Conservation (phyloP, 2,113 vertebrate species). For the Panthera tigris region DNA sequence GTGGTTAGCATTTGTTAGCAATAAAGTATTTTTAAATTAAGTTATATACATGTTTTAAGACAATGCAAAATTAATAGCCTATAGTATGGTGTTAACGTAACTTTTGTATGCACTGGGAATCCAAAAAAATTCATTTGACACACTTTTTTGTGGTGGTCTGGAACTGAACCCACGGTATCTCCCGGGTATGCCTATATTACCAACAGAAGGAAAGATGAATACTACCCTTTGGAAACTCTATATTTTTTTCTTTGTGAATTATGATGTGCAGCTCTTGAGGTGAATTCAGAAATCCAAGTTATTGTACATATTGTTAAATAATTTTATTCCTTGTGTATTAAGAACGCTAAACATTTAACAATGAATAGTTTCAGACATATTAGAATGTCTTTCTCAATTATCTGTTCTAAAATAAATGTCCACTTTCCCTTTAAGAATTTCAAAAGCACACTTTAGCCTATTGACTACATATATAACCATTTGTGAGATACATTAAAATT, state of each 20-base stretch:
- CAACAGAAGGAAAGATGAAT: not conserved
- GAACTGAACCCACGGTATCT: not conserved
- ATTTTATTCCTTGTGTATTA: not conserved
- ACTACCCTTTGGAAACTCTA: not conserved
- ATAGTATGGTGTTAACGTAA: not conserved
- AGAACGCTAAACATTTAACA: not conserved
- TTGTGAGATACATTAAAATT: slow-evolving; percentile 21
- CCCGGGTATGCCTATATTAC: not conserved
- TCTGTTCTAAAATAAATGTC: not conserved
- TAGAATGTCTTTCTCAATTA: not conserved
- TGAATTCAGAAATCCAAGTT: not conserved
- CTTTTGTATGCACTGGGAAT: not conserved
- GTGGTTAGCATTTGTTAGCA: not conserved
- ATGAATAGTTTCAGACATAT: not conserved
- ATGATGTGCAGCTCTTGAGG: not conserved
- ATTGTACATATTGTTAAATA: not conserved
- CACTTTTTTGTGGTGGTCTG: not conserved
- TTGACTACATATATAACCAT: slow-evolving; percentile 8
- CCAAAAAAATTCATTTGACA: not conserved
- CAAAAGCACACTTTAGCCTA: not conserved
- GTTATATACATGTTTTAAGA: not conserved
- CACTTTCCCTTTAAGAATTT: not conserved
- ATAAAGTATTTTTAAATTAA: not conserved
- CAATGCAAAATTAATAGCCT: not conserved
- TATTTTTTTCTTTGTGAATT: not conserved